These are phyloP conservation scores for Cavia porcellus DNA, from an alignment of 2,113 vertebrate species.

Conservation along the genomic window DNA sequence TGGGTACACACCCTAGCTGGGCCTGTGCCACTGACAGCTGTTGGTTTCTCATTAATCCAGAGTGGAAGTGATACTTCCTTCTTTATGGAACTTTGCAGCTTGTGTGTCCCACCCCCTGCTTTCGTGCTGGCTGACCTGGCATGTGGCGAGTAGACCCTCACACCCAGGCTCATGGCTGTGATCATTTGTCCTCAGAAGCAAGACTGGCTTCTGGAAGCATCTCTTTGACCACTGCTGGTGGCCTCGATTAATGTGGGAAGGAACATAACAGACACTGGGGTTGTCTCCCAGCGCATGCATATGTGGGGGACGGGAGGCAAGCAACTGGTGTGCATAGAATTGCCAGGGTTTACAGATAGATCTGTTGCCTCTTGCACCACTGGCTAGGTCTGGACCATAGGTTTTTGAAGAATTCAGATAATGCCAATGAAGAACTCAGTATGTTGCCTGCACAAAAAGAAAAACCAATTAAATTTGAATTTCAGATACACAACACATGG, in stretches of 20 bases:
- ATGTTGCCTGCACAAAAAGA: background rate
- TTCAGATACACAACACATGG: background rate
- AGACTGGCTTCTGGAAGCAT: background rate
- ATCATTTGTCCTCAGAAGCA: background rate
- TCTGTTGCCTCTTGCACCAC: background rate
- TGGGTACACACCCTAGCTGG: background rate
- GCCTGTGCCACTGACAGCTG: background rate
- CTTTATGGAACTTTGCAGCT: background rate
- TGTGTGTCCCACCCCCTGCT: background rate
- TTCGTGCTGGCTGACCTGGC: conserved; percentile 34
- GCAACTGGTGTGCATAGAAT: background rate
- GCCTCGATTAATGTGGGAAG: background rate
- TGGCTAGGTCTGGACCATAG: background rate
- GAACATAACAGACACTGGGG: background rate
- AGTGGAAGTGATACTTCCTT: background rate
- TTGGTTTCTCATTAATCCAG: background rate
- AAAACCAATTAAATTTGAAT: background rate
- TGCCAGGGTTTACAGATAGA: background rate
- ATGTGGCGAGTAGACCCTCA: background rate
- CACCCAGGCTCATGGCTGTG: background rate
- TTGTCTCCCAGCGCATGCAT: background rate
- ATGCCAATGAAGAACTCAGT: background rate
- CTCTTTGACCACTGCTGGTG: background rate
- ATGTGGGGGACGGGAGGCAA: background rate
- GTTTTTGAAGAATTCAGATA: background rate